Conservation (phyloP, 2,888 invertebrate genomes). For the Lithosia quadra region DNA sequence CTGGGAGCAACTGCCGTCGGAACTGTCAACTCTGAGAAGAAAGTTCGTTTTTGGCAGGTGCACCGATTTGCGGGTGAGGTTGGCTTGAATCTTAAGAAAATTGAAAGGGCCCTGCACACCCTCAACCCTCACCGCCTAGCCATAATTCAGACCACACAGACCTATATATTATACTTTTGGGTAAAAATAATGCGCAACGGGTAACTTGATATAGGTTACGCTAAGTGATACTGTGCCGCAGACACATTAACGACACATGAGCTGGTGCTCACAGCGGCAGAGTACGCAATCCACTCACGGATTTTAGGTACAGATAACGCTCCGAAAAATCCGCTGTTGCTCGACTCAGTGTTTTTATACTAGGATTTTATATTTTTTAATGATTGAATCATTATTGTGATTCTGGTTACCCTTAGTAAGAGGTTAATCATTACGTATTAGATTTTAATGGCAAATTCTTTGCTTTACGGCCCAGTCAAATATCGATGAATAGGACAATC, state of each 20-base stretch:
- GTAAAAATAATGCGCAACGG: conserved; percentile 23
- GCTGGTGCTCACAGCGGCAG: background rate
- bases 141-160: background rate
- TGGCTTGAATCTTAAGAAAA: no score
- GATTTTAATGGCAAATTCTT: no score
- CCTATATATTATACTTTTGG: conserved; percentile 1
- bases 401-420: no score
- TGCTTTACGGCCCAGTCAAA: no score
- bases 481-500: background rate
- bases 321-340: background rate
- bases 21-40: no score
- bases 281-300: background rate
- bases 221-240: conserved; percentile 12
- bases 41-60: no score
- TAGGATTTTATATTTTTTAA: background rate
- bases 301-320: background rate
- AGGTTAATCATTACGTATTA: no score
- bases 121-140: background rate
- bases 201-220: conserved; percentile 1
- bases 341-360: background rate
- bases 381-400: background rate
- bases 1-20: no score
- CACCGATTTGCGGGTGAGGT: no score
- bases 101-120: no score
- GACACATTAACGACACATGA: conserved; percentile 5